phyloP scores from a whole-genome alignment of 2,888 invertebrate genomes.

The Spatulosminthurus flaviceps region DNA sequence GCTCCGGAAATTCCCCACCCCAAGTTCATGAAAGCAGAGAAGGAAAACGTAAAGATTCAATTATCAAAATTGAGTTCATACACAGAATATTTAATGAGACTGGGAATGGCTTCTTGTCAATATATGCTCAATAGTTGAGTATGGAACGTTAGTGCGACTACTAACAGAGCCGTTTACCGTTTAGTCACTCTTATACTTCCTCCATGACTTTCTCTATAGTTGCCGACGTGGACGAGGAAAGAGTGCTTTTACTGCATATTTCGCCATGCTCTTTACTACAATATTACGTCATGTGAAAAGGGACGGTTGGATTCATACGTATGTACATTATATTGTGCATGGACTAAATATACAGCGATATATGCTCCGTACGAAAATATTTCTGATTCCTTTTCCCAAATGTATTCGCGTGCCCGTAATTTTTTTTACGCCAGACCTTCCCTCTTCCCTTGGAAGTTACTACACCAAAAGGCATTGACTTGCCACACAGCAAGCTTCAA shows the following conservation, averaged over 20 bases:
- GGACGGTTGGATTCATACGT: not conserved
- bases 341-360: too few species aligned
- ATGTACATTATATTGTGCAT: too few species aligned
- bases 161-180: not conserved
- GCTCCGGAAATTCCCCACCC: constrained; percentile 27
- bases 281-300: not conserved
- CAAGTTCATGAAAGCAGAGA: constrained; percentile 8
- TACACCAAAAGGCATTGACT: too few species aligned
- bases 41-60: constrained; percentile 45
- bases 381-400: constrained; percentile 18
- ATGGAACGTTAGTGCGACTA: not conserved
- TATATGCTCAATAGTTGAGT: not conserved
- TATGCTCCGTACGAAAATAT: too few species aligned
- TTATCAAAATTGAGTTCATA: constrained; percentile 47
- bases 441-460: too few species aligned
- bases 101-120: constrained; percentile 18
- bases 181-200: constrained; percentile 7
- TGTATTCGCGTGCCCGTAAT: not conserved
- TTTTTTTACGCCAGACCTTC: too few species aligned
- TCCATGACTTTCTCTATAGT: not conserved
- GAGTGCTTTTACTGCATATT: not conserved
- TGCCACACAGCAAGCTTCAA: too few species aligned
- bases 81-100: constrained; percentile 45
- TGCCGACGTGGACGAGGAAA: not conserved
- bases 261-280: too few species aligned